phyloP scores from a whole-genome alignment of 2,888 invertebrate genomes.

The Bhutanitis thaidina region DNA sequence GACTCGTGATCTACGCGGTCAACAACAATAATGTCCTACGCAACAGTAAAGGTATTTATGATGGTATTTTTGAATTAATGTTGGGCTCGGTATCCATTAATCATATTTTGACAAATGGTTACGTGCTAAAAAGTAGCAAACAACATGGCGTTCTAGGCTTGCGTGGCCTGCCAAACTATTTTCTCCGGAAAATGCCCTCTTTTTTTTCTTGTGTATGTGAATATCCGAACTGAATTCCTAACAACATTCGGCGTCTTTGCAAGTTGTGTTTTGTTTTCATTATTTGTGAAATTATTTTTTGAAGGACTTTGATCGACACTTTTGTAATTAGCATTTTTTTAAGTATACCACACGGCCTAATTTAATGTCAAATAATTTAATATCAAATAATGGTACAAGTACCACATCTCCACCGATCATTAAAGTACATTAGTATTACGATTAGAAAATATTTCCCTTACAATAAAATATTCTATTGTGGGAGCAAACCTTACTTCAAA shows the following conservation, averaged over 20 bases:
- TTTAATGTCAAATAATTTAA: too few species aligned
- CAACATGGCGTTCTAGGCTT: conserved; percentile 4
- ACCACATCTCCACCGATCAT: too few species aligned
- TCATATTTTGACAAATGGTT: conserved; percentile 11
- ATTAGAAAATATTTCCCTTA: too few species aligned
- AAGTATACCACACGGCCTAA: too few species aligned
- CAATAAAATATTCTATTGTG: too few species aligned
- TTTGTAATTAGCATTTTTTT: too few species aligned
- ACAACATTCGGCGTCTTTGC: background rate
- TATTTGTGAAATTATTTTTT: background rate
- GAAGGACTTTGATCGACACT: background rate
- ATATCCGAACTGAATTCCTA: conserved; percentile 16
- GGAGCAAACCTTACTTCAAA: too few species aligned
- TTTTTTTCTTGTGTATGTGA: background rate
- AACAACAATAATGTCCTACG: too few species aligned
- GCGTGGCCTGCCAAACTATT: conserved; percentile 3
- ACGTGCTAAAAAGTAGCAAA: conserved; percentile 3
- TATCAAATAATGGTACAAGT: too few species aligned
- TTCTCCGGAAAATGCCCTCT: background rate
- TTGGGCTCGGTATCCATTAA: background rate
- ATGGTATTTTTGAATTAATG: background rate
- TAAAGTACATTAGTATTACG: too few species aligned
- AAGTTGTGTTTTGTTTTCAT: background rate
- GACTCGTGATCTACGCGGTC: too few species aligned
- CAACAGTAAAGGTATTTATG: too few species aligned